Base-by-base conservation (phyloP, 2,113 vertebrate species). In the Oryzias javanicus region DNA sequence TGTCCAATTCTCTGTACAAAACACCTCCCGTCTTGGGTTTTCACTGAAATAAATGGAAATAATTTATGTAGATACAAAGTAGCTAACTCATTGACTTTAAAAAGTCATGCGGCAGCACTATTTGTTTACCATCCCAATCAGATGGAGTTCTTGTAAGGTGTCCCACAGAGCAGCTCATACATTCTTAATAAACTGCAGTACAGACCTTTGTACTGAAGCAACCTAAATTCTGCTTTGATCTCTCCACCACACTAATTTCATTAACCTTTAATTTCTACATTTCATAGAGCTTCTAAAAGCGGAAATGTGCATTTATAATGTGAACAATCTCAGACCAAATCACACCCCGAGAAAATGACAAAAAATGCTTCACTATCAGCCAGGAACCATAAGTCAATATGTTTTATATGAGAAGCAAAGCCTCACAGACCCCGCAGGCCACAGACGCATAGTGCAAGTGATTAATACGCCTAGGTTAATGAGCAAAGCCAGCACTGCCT, bases 171-270 rank as follows among this genome's bases (percentile, higher is more conserved):
- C 53, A 66, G 74, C 72, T 88, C 75, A 82, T 91, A 89, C 90
- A 91, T 92, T 88, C 78, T 90, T 92, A 91, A 92, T 91, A 87
- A 88, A 89, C 88, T 90, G 90, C 87, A 90, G 80, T 90, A 89
- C 88, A 88, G 89, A 88, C 87, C 88, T 88, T 91, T 90, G 84
- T 83, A 82, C 78, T 17, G 79, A 70, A 60, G 79, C 84, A 88
- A 90, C 89, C 90, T 90, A 87, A 73, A 91, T 89, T 74, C 84
- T 78, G 70, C 86, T 79, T 83, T 84, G 79, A 85, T 87, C 77
- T 82, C 67, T 60, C 68, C 70, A 61, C 73, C 64, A 80, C 76
- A 70, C 72, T 84, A 51, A 67, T 73, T 85, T 79, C 71, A 84
- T 89, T 78, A 86, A 90, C 85, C 60, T 85, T 90, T 89, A 81